A percentile compares a stretch with the other conserved stretches of the same genome.
Conservation (phyloP, 2,113 vertebrate genomes). For the Nettapus auritus region DNA sequence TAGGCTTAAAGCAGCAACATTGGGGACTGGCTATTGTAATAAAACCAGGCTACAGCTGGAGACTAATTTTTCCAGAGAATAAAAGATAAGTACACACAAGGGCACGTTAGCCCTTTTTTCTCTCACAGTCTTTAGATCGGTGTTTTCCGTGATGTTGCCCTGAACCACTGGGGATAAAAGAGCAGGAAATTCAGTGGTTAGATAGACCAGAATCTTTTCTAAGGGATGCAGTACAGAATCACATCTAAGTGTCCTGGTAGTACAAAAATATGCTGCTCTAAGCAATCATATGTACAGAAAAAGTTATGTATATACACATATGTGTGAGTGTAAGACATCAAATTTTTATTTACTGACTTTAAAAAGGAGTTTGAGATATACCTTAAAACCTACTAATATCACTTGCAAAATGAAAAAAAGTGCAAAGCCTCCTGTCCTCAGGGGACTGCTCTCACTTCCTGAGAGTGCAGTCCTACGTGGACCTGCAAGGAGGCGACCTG, state of each 20-base stretch:
- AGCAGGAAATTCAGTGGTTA: background rate
- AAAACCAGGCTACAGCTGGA: background rate
- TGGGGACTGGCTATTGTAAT: background rate
- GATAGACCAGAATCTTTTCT: background rate
- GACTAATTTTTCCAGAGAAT: background rate
- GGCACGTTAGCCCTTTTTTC: background rate
- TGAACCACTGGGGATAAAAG: background rate
- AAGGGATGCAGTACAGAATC: background rate
- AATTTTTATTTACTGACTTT: background rate
- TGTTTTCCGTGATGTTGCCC: background rate
- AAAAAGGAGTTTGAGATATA: background rate
- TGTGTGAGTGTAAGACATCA: background rate
- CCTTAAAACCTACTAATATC: background rate
- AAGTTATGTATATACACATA: too few species aligned
- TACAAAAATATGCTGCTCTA: background rate
- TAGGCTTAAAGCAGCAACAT: background rate
- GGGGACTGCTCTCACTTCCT: background rate
- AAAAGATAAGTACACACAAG: background rate
- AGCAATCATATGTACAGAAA: background rate
- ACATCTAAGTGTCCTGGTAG: background rate
- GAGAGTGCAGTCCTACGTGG: background rate
- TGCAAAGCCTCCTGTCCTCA: background rate
- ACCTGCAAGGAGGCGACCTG: background rate
- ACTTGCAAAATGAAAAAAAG: background rate
- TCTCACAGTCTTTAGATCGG: background rate